A percentile compares a stretch with the other conserved stretches of the same genome.
Conservation (phyloP, 2,113 vertebrate species). For the Mesoclemmys tuberculata region DNA sequence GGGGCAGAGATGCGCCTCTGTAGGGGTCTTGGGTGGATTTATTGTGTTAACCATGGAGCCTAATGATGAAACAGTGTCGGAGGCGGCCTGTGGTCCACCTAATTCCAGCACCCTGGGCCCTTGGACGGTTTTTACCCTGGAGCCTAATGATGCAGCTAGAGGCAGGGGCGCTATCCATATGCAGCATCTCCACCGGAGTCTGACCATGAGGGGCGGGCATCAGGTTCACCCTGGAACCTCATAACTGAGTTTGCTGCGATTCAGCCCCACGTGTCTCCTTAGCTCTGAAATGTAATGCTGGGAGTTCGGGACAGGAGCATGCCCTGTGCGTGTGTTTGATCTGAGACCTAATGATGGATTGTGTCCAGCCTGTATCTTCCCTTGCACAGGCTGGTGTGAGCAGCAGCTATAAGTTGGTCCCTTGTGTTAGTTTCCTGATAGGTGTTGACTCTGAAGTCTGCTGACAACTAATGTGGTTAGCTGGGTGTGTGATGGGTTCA, state of each 20-base stretch:
- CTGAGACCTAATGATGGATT: not conserved
- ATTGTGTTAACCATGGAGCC: no score
- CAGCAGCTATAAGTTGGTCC: no score
- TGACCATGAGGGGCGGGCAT: not conserved
- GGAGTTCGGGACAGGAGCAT: not conserved
- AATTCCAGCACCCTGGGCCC: accelerated
- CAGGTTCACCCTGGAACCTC: not conserved
- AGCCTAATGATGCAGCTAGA: not conserved
- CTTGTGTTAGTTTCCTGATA: no score
- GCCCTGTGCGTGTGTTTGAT: not conserved
- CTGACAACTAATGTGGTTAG: no score
- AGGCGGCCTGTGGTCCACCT: not conserved
- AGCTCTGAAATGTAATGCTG: not conserved
- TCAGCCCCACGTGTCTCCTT: not conserved
- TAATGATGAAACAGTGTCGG: not conserved
- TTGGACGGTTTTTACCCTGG: not conserved
- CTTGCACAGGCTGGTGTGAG: no score
- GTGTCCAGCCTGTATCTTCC: no score
- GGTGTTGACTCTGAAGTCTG: no score
- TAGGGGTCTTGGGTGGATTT: no score
- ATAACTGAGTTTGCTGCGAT: not conserved
- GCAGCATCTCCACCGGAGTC: not conserved
- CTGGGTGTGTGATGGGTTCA: no score
- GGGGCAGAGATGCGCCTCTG: no score
- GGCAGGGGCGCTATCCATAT: not conserved